Evolutionary conservation across 2,113 vertebrate species (phyloP).

Genomic region (Mustelus asterias): DNA sequence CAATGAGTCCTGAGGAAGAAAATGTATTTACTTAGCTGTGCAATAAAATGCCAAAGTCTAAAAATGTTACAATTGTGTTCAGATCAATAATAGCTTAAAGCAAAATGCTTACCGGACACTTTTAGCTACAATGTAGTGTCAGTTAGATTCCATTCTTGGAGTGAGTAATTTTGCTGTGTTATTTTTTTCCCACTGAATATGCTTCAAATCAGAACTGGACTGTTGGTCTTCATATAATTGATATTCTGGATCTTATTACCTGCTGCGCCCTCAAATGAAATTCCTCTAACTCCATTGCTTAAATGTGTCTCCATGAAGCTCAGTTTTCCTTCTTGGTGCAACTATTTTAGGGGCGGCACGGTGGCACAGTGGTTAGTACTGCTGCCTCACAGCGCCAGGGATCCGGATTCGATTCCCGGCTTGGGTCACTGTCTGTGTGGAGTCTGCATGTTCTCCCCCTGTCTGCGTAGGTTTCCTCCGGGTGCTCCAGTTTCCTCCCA

Average conservation of each 20-base stretch:
- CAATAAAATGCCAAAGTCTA: constrained; percentile 9
- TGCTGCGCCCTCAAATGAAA: not conserved
- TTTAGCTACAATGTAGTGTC: not conserved
- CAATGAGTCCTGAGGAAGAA: constrained; percentile 4
- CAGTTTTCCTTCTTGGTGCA: not conserved
- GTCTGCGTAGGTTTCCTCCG: too few species aligned
- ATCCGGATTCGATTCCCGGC: too few species aligned
- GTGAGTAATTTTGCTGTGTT: not conserved
- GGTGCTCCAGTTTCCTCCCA: too few species aligned
- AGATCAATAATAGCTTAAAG: constrained; percentile 21
- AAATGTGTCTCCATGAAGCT: not conserved
- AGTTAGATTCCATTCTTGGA: constrained; percentile 8
- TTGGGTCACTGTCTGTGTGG: too few species aligned
- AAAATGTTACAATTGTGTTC: not conserved
- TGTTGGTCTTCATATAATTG: not conserved
- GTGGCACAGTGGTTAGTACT: too few species aligned
- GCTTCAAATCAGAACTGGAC: not conserved
- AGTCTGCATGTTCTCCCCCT: too few species aligned
- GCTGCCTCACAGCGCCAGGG: too few species aligned
- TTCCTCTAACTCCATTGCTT: not conserved
- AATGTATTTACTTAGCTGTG: not conserved
- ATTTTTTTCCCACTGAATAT: not conserved
- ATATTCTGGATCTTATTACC: not conserved
- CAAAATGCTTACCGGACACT: not conserved
- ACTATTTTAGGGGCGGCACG: too few species aligned